Percentiles rank a stretch among this genome's conserved stretches.
phyloP scores from a whole-genome alignment of 2,113 vertebrate species.

The Syngnathus floridae region DNA sequence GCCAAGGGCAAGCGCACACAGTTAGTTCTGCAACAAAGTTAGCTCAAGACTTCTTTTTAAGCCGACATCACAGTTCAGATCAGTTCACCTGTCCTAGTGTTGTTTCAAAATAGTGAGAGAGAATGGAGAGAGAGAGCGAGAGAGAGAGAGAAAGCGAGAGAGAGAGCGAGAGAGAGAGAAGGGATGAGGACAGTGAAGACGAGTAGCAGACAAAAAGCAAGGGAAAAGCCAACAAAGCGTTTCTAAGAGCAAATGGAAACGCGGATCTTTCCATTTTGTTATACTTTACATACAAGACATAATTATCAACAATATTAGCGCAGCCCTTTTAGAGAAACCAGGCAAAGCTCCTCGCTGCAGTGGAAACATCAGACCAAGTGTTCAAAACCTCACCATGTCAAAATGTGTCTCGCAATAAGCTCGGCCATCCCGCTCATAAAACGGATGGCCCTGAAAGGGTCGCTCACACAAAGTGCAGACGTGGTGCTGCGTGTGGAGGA shows the following conservation, averaged over 20 bases:
- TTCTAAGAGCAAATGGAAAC: not conserved
- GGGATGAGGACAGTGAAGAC: not conserved
- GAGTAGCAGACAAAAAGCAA: slow-evolving; percentile 1
- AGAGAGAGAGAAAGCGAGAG: not conserved
- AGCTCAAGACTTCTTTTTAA: slow-evolving; percentile 20
- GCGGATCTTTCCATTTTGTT: not conserved
- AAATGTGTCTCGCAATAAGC: slow-evolving; percentile 70
- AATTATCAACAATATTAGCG: slow-evolving; percentile 5
- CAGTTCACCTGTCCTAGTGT: slow-evolving; percentile 18
- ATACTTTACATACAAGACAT: not conserved
- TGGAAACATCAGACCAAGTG: slow-evolving; percentile 8
- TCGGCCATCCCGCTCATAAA: slow-evolving; percentile 62
- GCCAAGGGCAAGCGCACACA: slow-evolving; percentile 39
- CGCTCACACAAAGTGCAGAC: slow-evolving; percentile 69
- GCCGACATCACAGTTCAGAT: slow-evolving; percentile 13
- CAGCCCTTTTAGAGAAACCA: slow-evolving; percentile 17
- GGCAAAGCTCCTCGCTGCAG: slow-evolving; percentile 17
- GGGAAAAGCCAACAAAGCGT: not conserved
- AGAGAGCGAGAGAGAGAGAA: not conserved
- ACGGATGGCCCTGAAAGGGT: slow-evolving; percentile 67
- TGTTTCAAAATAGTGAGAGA: slow-evolving; percentile 9
- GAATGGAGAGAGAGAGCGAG: not conserved
- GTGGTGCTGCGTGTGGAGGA: slow-evolving; percentile 52
- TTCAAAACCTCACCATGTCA: slow-evolving; percentile 63
- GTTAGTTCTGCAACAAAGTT: slow-evolving; percentile 43